Evolutionary conservation across 2,888 invertebrate genomes (phyloP), one percentile per base, ranked within the genome.

Genomic region (Baronia brevicornis): DNA sequence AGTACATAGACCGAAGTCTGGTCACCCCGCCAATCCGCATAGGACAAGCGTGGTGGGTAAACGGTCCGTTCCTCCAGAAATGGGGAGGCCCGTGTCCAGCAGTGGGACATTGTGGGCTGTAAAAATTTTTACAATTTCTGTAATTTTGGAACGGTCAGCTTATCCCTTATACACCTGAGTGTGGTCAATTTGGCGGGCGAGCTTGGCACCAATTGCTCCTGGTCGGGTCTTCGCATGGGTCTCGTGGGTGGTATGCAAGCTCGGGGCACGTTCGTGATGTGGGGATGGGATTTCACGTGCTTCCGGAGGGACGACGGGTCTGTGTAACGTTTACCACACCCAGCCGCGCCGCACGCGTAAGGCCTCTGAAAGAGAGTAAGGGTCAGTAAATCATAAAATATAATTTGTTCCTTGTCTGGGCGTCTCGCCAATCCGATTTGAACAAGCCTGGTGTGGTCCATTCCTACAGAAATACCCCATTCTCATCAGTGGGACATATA

Each of bases 261-360:
- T 5, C 79, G 51, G 0, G 84, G 79, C 1, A 78, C 70, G 36
- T 61, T 66, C 8, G 67, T 50, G 31, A 77, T 58, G 53, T 84
- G 84, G 1, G 84, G 84, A 53, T 95, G 94, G 47, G 93, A 95
- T 62, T 96, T 96, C 10, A 96, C 94, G 74, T 97, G 97, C 60
- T 97, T 97, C 17, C 97, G 86, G 1, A 97, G 86, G 28, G 96
- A 96, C 30, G 96, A 96, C 0, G 97, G 97, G 66, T 97, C 97
- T 0, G 97, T 97, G 80, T 97, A 97, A 18, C 95, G 90, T 68
- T 97, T 97, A 3, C 89, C 90, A 60, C 97, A 97, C 1, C 95
- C 96, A 0, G 86, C 77, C 8, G 94, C 90, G 52, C 95, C 94
- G 51, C 97, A 97, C 1, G 94, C 94, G 71, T 96, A 97, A 0